phyloP scores from a whole-genome alignment of 2,113 vertebrate species.

The Spea multiplicata region DNA sequence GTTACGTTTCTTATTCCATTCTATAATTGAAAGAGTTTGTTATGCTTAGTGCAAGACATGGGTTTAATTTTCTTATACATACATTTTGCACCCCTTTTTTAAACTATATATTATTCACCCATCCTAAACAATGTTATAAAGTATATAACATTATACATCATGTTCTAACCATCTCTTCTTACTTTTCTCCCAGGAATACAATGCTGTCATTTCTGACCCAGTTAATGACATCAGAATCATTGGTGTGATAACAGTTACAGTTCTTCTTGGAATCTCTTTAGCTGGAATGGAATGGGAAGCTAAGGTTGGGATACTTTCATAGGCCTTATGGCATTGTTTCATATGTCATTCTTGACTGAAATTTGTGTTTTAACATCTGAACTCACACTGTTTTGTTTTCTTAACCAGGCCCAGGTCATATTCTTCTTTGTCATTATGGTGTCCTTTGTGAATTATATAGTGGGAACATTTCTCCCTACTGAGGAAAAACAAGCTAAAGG shows the following conservation, averaged over 20 bases:
- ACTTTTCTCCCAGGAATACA: conserved; percentile 55
- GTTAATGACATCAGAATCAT: conserved; percentile 64
- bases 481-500: conserved; percentile 60
- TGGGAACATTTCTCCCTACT: conserved; percentile 63
- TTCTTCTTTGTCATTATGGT: conserved; percentile 68
- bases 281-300: conserved; percentile 71
- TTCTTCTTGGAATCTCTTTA: conserved; percentile 63
- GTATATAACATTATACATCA: no score
- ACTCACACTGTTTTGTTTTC: background rate
- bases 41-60: no score
- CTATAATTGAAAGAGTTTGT: no score
- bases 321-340: background rate
- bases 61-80: no score
- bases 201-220: conserved; percentile 54
- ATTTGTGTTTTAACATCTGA: background rate
- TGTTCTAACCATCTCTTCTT: background rate
- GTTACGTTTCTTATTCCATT: background rate
- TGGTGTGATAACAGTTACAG: conserved; percentile 60
- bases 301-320: conserved; percentile 53
- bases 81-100: no score
- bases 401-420: conserved; percentile 63
- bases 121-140: background rate
- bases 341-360: background rate
- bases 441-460: conserved; percentile 67
- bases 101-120: no score